Conservation (phyloP, 2,888 invertebrate species). For the Lagria hirta region DNA sequence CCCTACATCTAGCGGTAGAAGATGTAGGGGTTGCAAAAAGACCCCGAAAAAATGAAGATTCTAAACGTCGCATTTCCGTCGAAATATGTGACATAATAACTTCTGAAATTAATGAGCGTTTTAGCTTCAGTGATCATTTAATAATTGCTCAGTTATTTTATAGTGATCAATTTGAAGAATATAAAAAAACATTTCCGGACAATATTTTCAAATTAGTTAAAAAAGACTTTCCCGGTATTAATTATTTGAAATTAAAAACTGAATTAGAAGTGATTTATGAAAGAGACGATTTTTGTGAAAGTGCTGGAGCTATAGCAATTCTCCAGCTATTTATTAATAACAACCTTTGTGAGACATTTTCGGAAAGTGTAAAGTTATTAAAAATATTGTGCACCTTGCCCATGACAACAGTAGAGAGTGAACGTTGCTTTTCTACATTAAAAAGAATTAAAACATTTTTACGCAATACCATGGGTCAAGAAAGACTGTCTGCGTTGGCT, state of each 20-base stretch:
- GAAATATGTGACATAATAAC: slow-evolving; percentile 40
- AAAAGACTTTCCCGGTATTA: slow-evolving; percentile 26
- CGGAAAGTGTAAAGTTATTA: slow-evolving; percentile 36
- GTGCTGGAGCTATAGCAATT: slow-evolving; percentile 23
- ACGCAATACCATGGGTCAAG: slow-evolving; percentile 35
- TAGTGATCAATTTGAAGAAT: slow-evolving; percentile 28
- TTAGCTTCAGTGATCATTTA: slow-evolving; percentile 37
- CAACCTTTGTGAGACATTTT: slow-evolving; percentile 31
- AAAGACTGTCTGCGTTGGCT: slow-evolving; percentile 35
- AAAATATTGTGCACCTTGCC: slow-evolving; percentile 37
- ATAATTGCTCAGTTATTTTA: slow-evolving; percentile 34
- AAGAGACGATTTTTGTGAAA: slow-evolving; percentile 31
- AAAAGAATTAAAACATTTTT: slow-evolving; percentile 38
- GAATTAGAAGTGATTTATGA: slow-evolving; percentile 35
- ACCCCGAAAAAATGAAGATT: slow-evolving; percentile 12
- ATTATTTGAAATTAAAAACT: slow-evolving; percentile 34
- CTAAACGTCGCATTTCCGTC: slow-evolving; percentile 23
- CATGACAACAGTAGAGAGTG: slow-evolving; percentile 36
- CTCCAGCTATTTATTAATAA: slow-evolving; percentile 31
- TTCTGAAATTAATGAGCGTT: slow-evolving; percentile 33
- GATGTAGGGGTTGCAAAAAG: no score
- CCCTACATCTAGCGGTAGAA: slow-evolving; percentile 5
- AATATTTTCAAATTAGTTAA: slow-evolving; percentile 22
- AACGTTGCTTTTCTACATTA: slow-evolving; percentile 34
- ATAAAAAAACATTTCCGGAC: slow-evolving; percentile 29